These are phyloP conservation scores for Chrysotoxum bicinctum DNA, from an alignment of 2,888 invertebrate species.

Conservation along the genomic window DNA sequence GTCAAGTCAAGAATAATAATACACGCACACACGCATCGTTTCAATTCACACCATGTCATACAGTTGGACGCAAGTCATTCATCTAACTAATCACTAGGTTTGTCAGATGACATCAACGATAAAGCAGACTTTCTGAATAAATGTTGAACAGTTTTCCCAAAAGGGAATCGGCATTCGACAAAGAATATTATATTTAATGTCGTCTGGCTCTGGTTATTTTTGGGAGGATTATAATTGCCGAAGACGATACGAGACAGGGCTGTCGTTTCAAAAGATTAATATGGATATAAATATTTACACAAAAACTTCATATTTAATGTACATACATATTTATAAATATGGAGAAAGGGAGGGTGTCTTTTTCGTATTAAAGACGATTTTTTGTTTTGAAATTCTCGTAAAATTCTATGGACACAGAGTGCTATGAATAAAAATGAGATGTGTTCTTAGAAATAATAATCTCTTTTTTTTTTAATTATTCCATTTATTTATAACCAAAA, in stretches of 20 bases:
- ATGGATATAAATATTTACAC: too few species aligned
- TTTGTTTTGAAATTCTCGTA: too few species aligned
- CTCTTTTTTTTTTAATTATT: too few species aligned
- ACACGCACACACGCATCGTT: background rate
- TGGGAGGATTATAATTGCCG: slow-evolving; percentile 9
- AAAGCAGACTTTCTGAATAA: slow-evolving; percentile 44
- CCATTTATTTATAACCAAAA: too few species aligned
- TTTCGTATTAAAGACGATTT: too few species aligned
- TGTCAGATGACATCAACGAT: slow-evolving; percentile 68
- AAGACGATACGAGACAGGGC: background rate
- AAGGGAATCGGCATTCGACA: background rate
- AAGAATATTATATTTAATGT: background rate
- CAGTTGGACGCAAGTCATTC: slow-evolving; percentile 69
- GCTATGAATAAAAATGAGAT: too few species aligned
- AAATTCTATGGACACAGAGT: too few species aligned
- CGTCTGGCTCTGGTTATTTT: slow-evolving; percentile 12
- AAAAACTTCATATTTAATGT: too few species aligned
- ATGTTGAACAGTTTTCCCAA: background rate
- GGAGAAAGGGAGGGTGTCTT: too few species aligned
- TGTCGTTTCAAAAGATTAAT: background rate
- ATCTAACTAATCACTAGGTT: slow-evolving; percentile 73
- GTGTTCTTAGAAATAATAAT: too few species aligned
- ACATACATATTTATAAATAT: too few species aligned
- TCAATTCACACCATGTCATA: slow-evolving; percentile 68
- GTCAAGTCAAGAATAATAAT: background rate